These are phyloP conservation scores for Lampris megalopsis DNA, from an alignment of 2,113 vertebrate species.

Conservation along the genomic window DNA sequence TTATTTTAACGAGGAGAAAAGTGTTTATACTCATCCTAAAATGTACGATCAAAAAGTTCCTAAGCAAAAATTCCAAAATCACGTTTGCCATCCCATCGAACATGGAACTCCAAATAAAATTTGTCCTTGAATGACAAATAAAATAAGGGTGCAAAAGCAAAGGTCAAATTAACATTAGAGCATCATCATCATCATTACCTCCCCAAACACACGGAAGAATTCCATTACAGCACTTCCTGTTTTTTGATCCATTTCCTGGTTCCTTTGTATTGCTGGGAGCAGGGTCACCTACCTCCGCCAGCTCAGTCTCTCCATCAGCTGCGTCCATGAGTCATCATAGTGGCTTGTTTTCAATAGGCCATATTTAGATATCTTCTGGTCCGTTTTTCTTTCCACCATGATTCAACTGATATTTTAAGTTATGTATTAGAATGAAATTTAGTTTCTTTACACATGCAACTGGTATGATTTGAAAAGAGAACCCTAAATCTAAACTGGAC, in stretches of 20 bases:
- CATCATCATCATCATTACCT: neutral
- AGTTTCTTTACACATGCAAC: conserved; percentile 27
- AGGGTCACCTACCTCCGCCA: neutral
- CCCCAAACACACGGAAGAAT: conserved; percentile 16
- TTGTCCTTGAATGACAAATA: too few relatives aligned
- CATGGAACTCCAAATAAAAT: too few relatives aligned
- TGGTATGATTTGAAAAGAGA: too few relatives aligned
- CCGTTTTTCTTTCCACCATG: conserved; percentile 25
- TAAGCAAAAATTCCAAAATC: too few relatives aligned
- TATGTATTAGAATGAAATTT: neutral
- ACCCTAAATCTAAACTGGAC: too few relatives aligned
- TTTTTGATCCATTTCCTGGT: conserved; percentile 24
- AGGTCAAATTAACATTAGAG: neutral
- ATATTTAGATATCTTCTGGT: conserved; percentile 48
- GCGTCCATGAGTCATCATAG: conserved; percentile 18
- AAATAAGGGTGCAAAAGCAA: too few relatives aligned
- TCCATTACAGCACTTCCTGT: conserved; percentile 50
- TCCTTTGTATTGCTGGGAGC: conserved; percentile 9
- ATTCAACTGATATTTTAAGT: conserved; percentile 24
- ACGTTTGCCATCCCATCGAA: too few relatives aligned
- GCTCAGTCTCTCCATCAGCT: neutral
- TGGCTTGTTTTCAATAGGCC: conserved; percentile 35
- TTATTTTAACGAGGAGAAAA: too few relatives aligned
- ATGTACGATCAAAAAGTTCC: too few relatives aligned
- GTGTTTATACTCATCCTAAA: too few relatives aligned